Evolutionary conservation across 1,140 invertebrate species (phyloP), one percentile per base, ranked within the genome.

Genomic region (Aphelenchoides fujianensis): DNA sequence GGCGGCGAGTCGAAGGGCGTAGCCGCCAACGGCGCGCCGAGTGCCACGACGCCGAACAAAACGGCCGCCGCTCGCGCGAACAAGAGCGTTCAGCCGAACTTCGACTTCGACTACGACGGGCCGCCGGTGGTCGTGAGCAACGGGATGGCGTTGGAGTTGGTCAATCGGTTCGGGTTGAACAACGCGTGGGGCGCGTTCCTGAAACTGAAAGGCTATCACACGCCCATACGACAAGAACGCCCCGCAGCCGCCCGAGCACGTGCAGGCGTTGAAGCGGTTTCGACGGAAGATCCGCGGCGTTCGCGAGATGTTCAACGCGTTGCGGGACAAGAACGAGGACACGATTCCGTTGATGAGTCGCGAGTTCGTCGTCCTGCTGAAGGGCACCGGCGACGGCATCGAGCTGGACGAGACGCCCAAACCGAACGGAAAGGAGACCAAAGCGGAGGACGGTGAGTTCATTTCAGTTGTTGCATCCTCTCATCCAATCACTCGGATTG

Each of bases 121-220:
- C 63, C 63, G 12, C 63, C 63, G 1, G 63, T 66, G 31, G 30
- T 30, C 16, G 63, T 66, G 16, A 36, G 32, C 31, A 66, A 66
- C 31, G 63, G 32, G 53, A 66, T 66, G 63, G 63, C 63, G 1
- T 66, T 66, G 63, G 63, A 66, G 63, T 35, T 66, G 63, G 63
- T 66, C 16, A 66, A 66, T 36, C 27, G 63, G 2, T 66, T 66
- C 31, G 63, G 63, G n/a, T 36, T 66, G 63, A 66, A 66, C 36
- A 66, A 66, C 31, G 63, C 63, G 9, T 66, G 63, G 63, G 63
- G 63, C 16, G 63, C 63, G 12, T 66, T 66, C 3, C 7, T 66
- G 31, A 66, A 66, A 3, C 34, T 66, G 16, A 34, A 37, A 66
- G 63, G 63, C n/a, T 66, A 66, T 37, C 31, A 66, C 16, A 36